Percentiles rank a stretch among this genome's conserved stretches.
phyloP scores from a whole-genome alignment of 2,797 vertebrate genomes.

The Ciconia nigra region DNA sequence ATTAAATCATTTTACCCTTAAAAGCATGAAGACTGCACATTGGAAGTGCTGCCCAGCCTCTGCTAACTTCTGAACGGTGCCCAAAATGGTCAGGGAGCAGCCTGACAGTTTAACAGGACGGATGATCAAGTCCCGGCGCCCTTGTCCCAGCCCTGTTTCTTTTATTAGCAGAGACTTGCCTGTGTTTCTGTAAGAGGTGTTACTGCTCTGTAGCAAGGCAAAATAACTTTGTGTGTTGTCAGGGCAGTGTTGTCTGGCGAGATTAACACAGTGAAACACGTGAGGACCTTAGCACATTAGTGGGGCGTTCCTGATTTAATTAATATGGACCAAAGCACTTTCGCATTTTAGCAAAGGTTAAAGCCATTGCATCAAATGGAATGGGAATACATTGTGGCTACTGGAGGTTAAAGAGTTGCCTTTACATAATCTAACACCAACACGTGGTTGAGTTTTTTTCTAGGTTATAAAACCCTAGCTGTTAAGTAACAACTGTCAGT shows the following conservation, averaged over 20 bases:
- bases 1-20: background rate
- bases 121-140: background rate
- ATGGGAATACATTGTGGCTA: background rate
- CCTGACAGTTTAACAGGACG: background rate
- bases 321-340: background rate
- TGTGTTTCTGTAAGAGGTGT: background rate
- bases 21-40: background rate
- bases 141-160: no score
- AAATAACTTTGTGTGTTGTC: background rate
- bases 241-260: background rate
- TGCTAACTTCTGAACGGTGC: background rate
- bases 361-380: background rate
- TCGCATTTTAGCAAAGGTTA: background rate
- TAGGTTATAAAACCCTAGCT: background rate
- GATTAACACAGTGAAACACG: background rate
- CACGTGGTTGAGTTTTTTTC: background rate
- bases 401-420: background rate
- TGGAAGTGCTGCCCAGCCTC: background rate
- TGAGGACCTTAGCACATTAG: background rate
- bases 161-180: background rate
- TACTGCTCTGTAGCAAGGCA: background rate
- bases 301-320: background rate
- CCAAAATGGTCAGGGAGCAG: background rate
- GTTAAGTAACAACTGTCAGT: background rate
- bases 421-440: background rate